A percentile compares a stretch with the other conserved stretches of the same genome.
Evolutionary conservation across 64 coral and sea anemone genomes (phyloP).

Genomic region (Porites australiensis): DNA sequence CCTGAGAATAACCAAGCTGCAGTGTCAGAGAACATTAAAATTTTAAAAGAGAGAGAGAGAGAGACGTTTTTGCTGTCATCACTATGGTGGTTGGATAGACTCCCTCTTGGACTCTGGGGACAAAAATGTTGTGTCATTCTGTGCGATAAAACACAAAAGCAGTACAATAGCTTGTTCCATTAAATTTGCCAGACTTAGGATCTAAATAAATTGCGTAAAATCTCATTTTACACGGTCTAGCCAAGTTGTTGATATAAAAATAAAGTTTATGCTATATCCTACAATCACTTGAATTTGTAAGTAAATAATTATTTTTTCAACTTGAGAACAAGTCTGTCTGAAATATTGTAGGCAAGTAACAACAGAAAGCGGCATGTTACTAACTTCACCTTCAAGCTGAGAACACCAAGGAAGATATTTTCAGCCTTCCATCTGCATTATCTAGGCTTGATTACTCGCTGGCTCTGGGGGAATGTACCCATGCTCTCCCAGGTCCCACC

Average conservation of each 20-base stretch:
- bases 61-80: too few relatives aligned
- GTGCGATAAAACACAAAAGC: not conserved
- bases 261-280: constrained; percentile 19
- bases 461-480: too few relatives aligned
- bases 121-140: too few relatives aligned
- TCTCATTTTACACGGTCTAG: constrained; percentile 10
- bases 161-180: not conserved
- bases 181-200: not conserved
- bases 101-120: too few relatives aligned
- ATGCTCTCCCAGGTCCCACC: too few relatives aligned
- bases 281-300: not conserved
- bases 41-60: too few relatives aligned
- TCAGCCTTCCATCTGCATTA: not conserved
- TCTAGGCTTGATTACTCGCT: not conserved
- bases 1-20: not conserved
- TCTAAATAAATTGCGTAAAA: not conserved
- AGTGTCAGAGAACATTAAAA: not conserved
- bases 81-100: too few relatives aligned
- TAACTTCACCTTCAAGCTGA: not conserved
- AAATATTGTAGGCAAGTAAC: too few relatives aligned
- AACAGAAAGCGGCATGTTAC: not conserved
- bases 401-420: not conserved
- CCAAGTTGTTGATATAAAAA: constrained; percentile 39
- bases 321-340: constrained; percentile 15
- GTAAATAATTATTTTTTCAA: not conserved